Conservation (phyloP, 2,797 vertebrate species). For the Synaphobranchus kaupii region DNA sequence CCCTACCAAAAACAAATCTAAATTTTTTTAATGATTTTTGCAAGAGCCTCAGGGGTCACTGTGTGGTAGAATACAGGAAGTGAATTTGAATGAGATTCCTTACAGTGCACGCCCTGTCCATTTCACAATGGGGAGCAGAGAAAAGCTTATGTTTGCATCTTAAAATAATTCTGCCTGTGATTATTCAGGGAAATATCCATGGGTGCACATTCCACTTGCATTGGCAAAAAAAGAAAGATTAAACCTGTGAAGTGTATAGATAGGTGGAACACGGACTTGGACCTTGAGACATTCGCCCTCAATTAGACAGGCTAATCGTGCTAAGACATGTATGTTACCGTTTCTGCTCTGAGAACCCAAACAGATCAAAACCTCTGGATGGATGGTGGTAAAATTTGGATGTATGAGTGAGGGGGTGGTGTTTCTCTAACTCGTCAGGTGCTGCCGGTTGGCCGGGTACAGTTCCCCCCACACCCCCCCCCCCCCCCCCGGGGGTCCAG, state of each 20-base stretch:
- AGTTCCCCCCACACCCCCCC: too few relatives aligned
- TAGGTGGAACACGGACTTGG: constrained; percentile 5
- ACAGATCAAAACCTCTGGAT: constrained; percentile 55
- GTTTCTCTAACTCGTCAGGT: constrained; percentile 48
- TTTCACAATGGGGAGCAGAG: not conserved
- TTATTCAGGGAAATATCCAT: constrained; percentile 3
- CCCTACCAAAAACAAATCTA: not conserved
- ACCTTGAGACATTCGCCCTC: constrained; percentile 44
- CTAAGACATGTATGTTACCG: constrained; percentile 50
- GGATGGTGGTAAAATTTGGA: constrained; percentile 54
- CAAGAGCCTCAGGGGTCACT: not conserved
- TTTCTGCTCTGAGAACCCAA: constrained; percentile 50
- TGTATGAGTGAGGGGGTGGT: not conserved
- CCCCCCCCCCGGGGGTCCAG: not conserved
- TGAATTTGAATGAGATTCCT: not conserved
- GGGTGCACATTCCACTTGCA: not conserved
- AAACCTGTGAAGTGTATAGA: not conserved
- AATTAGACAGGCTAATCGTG: constrained; percentile 53
- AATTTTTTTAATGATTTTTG: too few relatives aligned
- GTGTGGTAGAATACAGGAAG: not conserved
- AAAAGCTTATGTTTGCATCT: not conserved
- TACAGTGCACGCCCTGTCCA: not conserved
- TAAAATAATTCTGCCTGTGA: constrained; percentile 14
- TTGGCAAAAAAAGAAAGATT: constrained; percentile 5
- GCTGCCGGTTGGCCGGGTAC: constrained; percentile 45